Percentiles rank a stretch among this genome's conserved stretches.
Evolutionary conservation across 1,140 invertebrate species (phyloP).

Genomic region (Cherax destructor): DNA sequence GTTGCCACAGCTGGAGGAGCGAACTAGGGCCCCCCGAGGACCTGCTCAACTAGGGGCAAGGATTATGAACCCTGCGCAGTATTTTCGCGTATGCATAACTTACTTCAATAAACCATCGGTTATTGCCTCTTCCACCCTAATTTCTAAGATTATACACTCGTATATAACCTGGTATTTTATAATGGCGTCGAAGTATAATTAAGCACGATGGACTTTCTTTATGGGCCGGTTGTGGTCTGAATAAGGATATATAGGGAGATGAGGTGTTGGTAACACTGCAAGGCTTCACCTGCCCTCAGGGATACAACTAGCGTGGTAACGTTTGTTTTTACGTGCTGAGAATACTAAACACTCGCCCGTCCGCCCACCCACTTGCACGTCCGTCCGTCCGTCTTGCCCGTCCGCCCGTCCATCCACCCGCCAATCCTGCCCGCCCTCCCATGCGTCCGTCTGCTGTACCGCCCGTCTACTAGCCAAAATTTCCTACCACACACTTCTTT

Average conservation of each 20-base stretch:
- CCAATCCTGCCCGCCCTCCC: too few relatives aligned
- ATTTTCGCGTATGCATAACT: constrained; percentile 11
- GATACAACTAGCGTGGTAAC: constrained; percentile 41
- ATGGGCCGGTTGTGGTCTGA: background rate
- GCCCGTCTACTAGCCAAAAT: too few relatives aligned
- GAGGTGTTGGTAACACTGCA: constrained; percentile 28
- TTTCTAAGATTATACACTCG: constrained; percentile 8
- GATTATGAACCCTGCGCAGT: background rate
- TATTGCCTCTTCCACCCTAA: background rate
- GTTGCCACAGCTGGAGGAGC: background rate
- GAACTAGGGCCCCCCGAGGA: background rate
- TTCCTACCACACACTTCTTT: too few relatives aligned
- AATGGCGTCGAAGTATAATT: constrained; percentile 23
- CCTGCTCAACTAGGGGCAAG: background rate
- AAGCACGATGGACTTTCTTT: constrained; percentile 31
- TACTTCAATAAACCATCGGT: background rate
- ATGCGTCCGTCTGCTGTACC: background rate
- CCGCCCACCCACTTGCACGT: background rate
- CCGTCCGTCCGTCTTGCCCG: background rate
- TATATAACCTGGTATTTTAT: constrained; percentile 18
- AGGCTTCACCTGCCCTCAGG: constrained; percentile 32
- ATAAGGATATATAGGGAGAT: constrained; percentile 12
- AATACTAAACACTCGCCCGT: constrained; percentile 37
- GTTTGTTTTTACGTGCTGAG: constrained; percentile 47
- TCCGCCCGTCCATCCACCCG: too few relatives aligned